Percentiles rank a stretch among this genome's conserved stretches.
Evolutionary conservation across 2,113 vertebrate species (phyloP).

Genomic region (Xyrauchen texanus): DNA sequence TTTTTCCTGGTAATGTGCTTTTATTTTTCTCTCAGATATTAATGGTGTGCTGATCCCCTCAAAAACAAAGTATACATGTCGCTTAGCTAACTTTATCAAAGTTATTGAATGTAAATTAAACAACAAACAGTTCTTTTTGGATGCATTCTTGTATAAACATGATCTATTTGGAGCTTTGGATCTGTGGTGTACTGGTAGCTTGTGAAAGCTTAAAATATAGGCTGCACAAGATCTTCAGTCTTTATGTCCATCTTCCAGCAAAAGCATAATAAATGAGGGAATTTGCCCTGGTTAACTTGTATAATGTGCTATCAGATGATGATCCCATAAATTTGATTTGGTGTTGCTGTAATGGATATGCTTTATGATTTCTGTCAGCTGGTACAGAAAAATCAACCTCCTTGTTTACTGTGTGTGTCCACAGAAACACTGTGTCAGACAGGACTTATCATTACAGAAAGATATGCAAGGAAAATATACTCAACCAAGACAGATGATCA

Average conservation of each 20-base stretch:
- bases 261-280: constrained; percentile 38
- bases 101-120: constrained; percentile 50
- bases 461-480: constrained; percentile 9
- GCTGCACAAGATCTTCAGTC: constrained; percentile 39
- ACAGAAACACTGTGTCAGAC: constrained; percentile 7
- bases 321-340: constrained; percentile 24
- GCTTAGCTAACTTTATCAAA: too few species aligned
- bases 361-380: constrained; percentile 37
- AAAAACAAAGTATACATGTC: not conserved
- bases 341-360: constrained; percentile 39
- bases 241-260: constrained; percentile 48
- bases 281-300: constrained; percentile 53
- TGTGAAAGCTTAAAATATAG: not conserved
- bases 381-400: constrained; percentile 20
- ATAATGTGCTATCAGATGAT: constrained; percentile 4
- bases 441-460: constrained; percentile 16
- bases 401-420: constrained; percentile 1
- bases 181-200: constrained; percentile 29
- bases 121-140: not conserved
- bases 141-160: too few species aligned
- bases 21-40: too few species aligned
- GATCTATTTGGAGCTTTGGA: constrained; percentile 6
- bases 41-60: not conserved
- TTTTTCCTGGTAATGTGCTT: too few species aligned
- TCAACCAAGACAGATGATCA: not conserved